Conservation (phyloP, 1,140 invertebrate genomes). For the Drosophila auraria region DNA sequence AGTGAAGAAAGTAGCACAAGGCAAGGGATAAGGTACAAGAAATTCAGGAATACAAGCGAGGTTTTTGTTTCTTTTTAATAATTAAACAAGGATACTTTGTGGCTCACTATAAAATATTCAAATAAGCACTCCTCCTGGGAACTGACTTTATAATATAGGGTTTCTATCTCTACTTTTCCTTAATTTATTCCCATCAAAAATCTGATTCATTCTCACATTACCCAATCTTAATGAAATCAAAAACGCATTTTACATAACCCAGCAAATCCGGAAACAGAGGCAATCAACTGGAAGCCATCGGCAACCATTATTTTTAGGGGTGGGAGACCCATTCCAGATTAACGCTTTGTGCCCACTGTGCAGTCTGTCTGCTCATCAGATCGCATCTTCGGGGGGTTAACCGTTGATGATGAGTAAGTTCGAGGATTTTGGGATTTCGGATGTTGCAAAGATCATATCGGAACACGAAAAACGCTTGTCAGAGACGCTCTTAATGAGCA, state of each 20-base stretch:
- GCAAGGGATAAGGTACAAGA: not conserved
- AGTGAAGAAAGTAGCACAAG: not conserved
- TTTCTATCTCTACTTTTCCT: not conserved
- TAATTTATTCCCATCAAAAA: slow-evolving; percentile 4
- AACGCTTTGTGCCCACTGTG: slow-evolving; percentile 63
- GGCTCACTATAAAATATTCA: not conserved
- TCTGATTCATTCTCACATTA: slow-evolving; percentile 17
- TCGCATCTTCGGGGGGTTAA: slow-evolving; percentile 23
- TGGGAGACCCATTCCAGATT: slow-evolving; percentile 9
- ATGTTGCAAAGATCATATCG: slow-evolving; percentile 64
- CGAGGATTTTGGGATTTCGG: slow-evolving; percentile 29
- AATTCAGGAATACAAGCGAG: not conserved
- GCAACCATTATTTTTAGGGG: slow-evolving; percentile 20
- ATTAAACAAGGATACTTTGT: too few relatives aligned
- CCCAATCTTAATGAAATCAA: slow-evolving; percentile 44
- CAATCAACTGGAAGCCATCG: slow-evolving; percentile 56
- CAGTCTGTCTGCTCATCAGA: slow-evolving; percentile 36
- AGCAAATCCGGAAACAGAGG: slow-evolving; percentile 43
- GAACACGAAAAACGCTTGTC: slow-evolving; percentile 64
- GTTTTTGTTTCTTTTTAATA: too few relatives aligned
- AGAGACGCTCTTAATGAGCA: slow-evolving; percentile 70
- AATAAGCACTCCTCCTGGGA: not conserved
- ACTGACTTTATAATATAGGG: slow-evolving; percentile 1
- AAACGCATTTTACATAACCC: slow-evolving; percentile 19
- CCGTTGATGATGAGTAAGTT: slow-evolving; percentile 6